These are phyloP conservation scores for Heteromormyrus szaboi DNA, from an alignment of 2,797 vertebrate genomes.

Conservation along the genomic window DNA sequence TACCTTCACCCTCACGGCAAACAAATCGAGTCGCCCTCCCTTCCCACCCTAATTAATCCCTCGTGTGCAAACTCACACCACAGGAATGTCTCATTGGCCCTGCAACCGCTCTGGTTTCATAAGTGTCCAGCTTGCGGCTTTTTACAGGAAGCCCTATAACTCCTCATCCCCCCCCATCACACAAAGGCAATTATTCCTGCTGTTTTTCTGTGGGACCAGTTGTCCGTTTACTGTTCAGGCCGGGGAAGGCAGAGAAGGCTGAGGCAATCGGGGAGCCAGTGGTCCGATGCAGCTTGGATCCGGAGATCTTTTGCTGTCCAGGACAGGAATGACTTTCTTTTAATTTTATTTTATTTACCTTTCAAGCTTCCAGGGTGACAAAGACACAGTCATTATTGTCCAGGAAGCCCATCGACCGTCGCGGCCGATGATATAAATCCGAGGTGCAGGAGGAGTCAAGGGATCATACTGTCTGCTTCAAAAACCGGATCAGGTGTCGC, in stretches of 20 bases:
- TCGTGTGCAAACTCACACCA: constrained; percentile 23
- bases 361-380: background rate
- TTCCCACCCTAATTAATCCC: constrained; percentile 33
- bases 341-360: background rate
- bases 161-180: background rate
- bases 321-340: background rate
- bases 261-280: background rate
- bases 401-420: background rate
- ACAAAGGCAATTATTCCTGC: background rate
- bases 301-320: background rate
- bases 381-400: background rate
- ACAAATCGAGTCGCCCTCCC: constrained; percentile 28
- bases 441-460: background rate
- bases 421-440: background rate
- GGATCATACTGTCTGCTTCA: background rate
- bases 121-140: background rate
- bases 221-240: background rate
- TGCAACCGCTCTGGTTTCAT: constrained; percentile 2
- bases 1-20: constrained; percentile 30
- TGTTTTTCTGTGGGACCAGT: background rate
- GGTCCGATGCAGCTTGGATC: background rate
- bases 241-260: background rate
- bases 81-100: background rate
- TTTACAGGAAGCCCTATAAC: background rate
- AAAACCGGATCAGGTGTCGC: background rate